Percentiles rank a stretch among this genome's conserved stretches.
These are phyloP conservation scores for Mystacides longicornis DNA, from an alignment of 2,888 invertebrate species.

Conservation along the genomic window DNA sequence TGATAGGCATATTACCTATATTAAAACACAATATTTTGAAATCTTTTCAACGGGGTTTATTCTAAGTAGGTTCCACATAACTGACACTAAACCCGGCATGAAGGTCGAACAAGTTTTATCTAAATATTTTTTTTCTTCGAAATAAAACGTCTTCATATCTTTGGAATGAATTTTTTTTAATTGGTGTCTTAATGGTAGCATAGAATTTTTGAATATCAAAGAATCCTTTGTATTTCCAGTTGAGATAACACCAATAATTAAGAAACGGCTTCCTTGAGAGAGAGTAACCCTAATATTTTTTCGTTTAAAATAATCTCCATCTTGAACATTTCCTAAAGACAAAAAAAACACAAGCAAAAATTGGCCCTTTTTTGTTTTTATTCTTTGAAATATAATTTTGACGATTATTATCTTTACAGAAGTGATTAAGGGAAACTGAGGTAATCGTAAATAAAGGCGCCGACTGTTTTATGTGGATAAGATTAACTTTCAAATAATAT, in stretches of 20 bases:
- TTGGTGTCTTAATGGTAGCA: neutral
- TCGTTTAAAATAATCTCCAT: neutral
- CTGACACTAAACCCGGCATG: too few species aligned
- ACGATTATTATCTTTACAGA: neutral
- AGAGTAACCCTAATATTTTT: constrained; percentile 1
- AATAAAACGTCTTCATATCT: neutral
- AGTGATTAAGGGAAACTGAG: neutral
- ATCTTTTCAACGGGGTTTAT: too few species aligned
- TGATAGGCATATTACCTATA: too few species aligned
- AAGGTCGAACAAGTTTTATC: too few species aligned
- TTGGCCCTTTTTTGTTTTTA: neutral
- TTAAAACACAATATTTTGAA: too few species aligned
- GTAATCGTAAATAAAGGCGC: too few species aligned
- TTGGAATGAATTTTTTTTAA: neutral
- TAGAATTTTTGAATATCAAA: neutral
- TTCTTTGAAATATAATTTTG: neutral
- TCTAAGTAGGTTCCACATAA: too few species aligned
- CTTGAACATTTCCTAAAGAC: neutral
- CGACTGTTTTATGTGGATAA: too few species aligned
- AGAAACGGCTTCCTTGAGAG: neutral
- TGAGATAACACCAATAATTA: constrained; percentile 1
- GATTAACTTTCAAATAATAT: too few species aligned
- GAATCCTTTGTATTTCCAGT: neutral
- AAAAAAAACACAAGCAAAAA: neutral
- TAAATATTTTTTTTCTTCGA: too few species aligned